Evolutionary conservation across 30 jellyfish, hydroid and myxozoan genomes (phyloP).

Genomic region (Hydra vulgaris): DNA sequence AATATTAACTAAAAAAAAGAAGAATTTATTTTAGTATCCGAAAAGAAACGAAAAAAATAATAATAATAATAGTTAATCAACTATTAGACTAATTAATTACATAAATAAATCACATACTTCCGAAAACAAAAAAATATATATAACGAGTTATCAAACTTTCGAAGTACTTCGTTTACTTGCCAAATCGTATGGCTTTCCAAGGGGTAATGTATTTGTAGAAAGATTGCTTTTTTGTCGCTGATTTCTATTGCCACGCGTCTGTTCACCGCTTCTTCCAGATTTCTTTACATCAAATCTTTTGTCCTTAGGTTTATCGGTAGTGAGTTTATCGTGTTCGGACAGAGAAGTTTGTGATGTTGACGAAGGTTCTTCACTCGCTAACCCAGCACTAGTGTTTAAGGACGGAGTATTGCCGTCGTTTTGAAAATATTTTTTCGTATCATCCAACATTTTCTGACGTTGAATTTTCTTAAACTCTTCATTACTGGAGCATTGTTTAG

Average conservation of each 20-base stretch:
- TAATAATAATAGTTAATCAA: not conserved
- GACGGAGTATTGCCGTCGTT: slow-evolving; percentile 32
- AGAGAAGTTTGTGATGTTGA: slow-evolving; percentile 11
- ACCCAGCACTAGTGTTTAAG: not conserved
- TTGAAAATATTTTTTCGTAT: slow-evolving; percentile 67
- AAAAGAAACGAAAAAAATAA: too few species aligned
- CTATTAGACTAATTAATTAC: not conserved
- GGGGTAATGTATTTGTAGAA: not conserved
- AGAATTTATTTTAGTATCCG: not conserved
- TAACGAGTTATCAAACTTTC: not conserved
- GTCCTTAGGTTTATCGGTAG: slow-evolving; percentile 3
- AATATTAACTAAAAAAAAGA: not conserved
- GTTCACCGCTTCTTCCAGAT: not conserved
- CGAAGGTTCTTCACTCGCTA: not conserved
- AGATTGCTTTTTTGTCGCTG: not conserved
- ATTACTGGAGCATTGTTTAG: slow-evolving; percentile 4
- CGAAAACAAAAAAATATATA: too few species aligned
- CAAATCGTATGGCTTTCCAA: not conserved
- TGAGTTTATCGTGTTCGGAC: slow-evolving; percentile 25
- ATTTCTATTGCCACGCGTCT: not conserved
- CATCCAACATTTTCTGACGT: slow-evolving; percentile 90
- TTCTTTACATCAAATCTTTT: slow-evolving; percentile 11
- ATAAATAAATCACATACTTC: not conserved
- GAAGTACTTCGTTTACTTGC: not conserved
- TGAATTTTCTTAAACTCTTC: slow-evolving; percentile 57